Base-by-base conservation (phyloP, 2,797 vertebrate genomes). In the Paratrypauchen microcephalus region DNA sequence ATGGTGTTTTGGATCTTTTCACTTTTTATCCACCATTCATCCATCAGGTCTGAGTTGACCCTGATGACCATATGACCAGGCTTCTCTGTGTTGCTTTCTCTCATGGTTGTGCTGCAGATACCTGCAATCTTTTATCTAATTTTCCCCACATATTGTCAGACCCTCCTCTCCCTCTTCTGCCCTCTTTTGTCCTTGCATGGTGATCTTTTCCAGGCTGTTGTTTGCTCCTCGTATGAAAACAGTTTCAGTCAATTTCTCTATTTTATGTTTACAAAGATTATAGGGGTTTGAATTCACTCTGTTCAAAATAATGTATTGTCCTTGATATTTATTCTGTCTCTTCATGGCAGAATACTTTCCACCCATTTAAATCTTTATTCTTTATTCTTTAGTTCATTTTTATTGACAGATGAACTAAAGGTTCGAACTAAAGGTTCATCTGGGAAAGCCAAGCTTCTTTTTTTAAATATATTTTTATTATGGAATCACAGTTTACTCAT, bases 171-270 rank as follows among this genome's bases (percentile, higher is more conserved):
- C 56, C 26, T 2, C 24, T 58, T 58, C 16, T 30, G 30, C 30
- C 58, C 19, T 36, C 30, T 21, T 9, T 36, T 60, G 58, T 60
- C 58, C 58, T 23, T 61, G 59, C n/a, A 23, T 23, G 32, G 23
- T 61, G 32, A 23, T 41, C 59, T 41, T 41, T 61, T 41, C 59
- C n/a, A 41, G 59, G 59, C 32, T 61, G n/a, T 23, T 61, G 58
- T 60, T 28, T 32, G n/a, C 59, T 41, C n/a, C 59, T 36, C 1
- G 5, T 6, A n/a, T 5, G 32, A 13, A 39, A 36, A 61, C 18
- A 4, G 21, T 36, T 21, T 21, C 56, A 28, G 15, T 16, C 1
- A 3, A 36, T 60, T 5, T 36, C 9, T 36, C 19, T 21, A 4
- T 12, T 13, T 21, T 41, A 6, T 39, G 32, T 39, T 8, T 19